Percentiles rank a stretch among this genome's conserved stretches.
Conservation (phyloP, 2,113 vertebrate genomes). For the Xerus inauris region DNA sequence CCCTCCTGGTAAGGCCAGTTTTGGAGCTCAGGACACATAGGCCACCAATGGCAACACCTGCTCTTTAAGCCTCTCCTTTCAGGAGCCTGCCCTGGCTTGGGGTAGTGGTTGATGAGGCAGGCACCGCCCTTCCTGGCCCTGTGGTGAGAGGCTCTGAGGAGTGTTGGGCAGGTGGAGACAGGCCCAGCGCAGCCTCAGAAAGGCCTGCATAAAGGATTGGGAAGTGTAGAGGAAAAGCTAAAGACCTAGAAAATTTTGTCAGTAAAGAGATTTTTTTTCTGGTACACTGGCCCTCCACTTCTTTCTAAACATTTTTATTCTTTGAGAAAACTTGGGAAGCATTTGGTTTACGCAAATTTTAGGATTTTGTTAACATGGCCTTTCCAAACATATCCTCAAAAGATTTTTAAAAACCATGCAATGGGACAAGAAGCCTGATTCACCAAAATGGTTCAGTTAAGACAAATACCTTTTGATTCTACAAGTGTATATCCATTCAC, state of each 20-base stretch:
- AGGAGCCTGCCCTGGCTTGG: background rate
- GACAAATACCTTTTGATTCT: background rate
- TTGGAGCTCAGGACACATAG: background rate
- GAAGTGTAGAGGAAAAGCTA: background rate
- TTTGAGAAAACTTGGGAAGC: background rate
- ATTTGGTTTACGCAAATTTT: background rate
- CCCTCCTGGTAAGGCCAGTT: background rate
- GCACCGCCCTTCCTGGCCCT: slow-evolving; percentile 4
- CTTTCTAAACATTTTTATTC: background rate
- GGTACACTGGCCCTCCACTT: background rate
- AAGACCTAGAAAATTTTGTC: background rate
- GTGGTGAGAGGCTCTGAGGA: background rate
- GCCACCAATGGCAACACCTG: background rate
- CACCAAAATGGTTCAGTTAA: background rate
- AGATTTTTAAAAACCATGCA: background rate
- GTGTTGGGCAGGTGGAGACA: slow-evolving; percentile 60
- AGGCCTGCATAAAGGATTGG: background rate
- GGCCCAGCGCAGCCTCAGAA: slow-evolving; percentile 23
- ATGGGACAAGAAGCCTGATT: background rate
- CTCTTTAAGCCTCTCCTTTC: background rate
- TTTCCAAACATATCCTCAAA: background rate
- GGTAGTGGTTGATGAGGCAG: background rate
- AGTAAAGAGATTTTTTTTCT: background rate
- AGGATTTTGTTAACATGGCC: background rate
- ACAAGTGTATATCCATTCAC: background rate